Evolutionary conservation across 2,797 vertebrate species (phyloP), one percentile per base, ranked within the genome.

Genomic region (Schizopygopsis pylzovi): DNA sequence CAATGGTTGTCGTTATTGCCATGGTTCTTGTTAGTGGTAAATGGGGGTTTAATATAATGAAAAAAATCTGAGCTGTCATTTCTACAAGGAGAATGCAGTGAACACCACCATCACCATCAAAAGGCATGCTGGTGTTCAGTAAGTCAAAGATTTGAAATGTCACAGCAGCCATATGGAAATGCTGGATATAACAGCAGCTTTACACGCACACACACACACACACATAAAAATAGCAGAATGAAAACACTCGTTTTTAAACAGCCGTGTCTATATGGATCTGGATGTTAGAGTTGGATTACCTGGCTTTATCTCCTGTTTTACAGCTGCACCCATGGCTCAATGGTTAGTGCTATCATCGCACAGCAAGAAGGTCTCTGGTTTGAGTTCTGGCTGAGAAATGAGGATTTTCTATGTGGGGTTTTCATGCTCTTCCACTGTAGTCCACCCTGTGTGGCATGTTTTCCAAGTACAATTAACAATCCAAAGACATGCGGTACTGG

Each of bases 231-330:
- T 39, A 61, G 37, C 25, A 37, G 20, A 43, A 43, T 20, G n/a
- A 25, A 13, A 37, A 47, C 71, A 79, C 78, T 11, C 8, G 1
- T 37, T 37, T 67, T 67, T 67, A 67, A 37, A 67, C 16, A 16
- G 56, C 43, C 33, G 4, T 81, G 85, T 61, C 63, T 88, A 84
- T 88, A 54, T 75, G 63, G 63, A 76, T 88, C 85, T 85, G 82
- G 59, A 68, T 81, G 59, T 83, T 72, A 84, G 54, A 94, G 92
- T 89, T 87, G 93, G 93, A 95, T 95, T 94, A 95, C 94, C 91
- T 93, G 93, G 92, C 93, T 95, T 95, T 95, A 94, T 94, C 92
- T 91, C 90, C 94, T 94, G 93, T 93, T 96, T 94, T 93, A 92
- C 79, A 91, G 91, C 92, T 91, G 9, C 22, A 63, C 0, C 1